phyloP scores from a whole-genome alignment of 2,113 vertebrate genomes.

The Phalacrocorax pelagicus region DNA sequence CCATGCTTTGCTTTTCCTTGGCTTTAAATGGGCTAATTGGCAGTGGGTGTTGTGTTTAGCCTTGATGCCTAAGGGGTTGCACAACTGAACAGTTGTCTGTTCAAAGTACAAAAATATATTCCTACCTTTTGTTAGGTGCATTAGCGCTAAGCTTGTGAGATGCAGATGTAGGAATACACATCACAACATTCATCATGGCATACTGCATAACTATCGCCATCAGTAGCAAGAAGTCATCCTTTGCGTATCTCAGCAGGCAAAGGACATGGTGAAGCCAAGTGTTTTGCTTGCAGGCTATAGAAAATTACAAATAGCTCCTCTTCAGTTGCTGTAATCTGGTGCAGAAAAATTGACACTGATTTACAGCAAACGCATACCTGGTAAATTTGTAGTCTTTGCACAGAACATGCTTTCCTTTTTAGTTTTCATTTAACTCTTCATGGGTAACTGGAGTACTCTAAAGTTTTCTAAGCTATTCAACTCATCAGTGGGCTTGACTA shows the following conservation, averaged over 20 bases:
- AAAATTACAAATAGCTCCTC: neutral
- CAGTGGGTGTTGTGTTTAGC: neutral
- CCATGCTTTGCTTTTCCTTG: neutral
- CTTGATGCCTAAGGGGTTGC: neutral
- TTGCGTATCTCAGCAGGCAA: neutral
- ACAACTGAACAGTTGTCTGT: neutral
- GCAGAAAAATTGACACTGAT: neutral
- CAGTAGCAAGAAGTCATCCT: neutral
- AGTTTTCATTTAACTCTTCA: neutral
- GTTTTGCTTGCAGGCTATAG: neutral
- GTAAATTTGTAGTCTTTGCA: neutral
- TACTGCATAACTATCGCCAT: neutral
- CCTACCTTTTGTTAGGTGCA: neutral
- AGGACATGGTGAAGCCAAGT: neutral
- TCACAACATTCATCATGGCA: neutral
- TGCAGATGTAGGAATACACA: neutral
- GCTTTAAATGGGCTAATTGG: neutral
- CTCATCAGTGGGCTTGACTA: neutral
- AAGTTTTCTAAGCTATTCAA: neutral
- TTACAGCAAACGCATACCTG: neutral
- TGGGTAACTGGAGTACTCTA: neutral
- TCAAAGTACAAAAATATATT: neutral
- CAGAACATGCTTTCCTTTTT: neutral
- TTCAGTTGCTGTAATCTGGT: neutral
- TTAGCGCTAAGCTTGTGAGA: neutral